These are phyloP conservation scores for Oncopodura yosiiana DNA, from an alignment of 1,140 invertebrate genomes.

Conservation along the genomic window DNA sequence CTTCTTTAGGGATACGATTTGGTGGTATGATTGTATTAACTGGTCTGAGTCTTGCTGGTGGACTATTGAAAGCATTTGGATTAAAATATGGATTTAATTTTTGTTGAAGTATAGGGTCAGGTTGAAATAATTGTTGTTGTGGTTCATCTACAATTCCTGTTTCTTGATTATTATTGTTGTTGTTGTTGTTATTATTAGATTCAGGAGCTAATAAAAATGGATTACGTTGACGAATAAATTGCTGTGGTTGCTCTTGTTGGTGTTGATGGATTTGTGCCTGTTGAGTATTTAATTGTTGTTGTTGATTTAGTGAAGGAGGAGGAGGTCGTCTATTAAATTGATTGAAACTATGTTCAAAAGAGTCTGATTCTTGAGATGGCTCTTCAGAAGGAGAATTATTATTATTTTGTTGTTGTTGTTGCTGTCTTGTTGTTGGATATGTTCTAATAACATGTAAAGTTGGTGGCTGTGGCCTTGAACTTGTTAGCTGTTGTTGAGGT, in stretches of 20 bases:
- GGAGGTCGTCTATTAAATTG: background rate
- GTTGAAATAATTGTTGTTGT: too few species aligned
- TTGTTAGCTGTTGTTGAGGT: slow-evolving; percentile 2
- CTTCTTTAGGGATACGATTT: slow-evolving; percentile 23
- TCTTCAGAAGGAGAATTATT: too few species aligned
- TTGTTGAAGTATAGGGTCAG: slow-evolving; percentile 12
- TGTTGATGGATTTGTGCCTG: background rate
- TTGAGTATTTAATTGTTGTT: slow-evolving; percentile 3
- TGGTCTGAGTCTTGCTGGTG: slow-evolving; percentile 14
- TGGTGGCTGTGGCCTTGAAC: background rate
- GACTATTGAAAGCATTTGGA: slow-evolving; percentile 15
- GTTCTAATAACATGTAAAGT: too few species aligned
- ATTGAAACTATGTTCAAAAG: slow-evolving; percentile 3
- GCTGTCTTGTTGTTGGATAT: too few species aligned
- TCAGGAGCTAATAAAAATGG: too few species aligned
- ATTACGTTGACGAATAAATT: background rate
- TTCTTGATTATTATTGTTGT: too few species aligned
- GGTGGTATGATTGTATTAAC: slow-evolving; percentile 21
- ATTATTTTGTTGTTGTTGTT: too few species aligned
- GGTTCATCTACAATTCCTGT: too few species aligned
- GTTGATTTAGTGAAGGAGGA: background rate
- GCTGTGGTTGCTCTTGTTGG: background rate
- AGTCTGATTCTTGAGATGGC: background rate
- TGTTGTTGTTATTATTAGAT: too few species aligned
- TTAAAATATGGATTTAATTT: slow-evolving; percentile 19